Percentiles rank a stretch among this genome's conserved stretches.
Evolutionary conservation across 2,888 invertebrate genomes (phyloP).

Genomic region (Mythimna lalbum): DNA sequence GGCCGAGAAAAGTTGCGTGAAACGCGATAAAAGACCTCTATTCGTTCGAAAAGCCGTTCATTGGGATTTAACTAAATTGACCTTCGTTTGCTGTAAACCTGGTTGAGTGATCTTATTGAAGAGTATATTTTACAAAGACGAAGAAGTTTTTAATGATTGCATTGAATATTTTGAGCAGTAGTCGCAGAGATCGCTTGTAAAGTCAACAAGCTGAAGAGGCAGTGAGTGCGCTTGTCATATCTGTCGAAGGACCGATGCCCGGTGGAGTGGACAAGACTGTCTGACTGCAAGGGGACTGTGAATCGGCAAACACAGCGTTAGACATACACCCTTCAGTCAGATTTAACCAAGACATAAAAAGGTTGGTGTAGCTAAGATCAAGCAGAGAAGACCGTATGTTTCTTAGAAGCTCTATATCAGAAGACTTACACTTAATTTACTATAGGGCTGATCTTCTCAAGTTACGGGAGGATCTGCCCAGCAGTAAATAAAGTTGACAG

Average conservation of each 20-base stretch:
- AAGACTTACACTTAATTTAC: too few relatives aligned
- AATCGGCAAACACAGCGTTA: slow-evolving; percentile 28
- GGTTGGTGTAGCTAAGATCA: neutral
- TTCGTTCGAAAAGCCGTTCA: slow-evolving; percentile 80
- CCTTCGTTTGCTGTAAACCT: slow-evolving; percentile 72
- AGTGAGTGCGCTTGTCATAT: slow-evolving; percentile 37
- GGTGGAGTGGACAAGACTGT: slow-evolving; percentile 17
- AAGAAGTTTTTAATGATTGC: slow-evolving; percentile 12
- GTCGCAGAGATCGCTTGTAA: slow-evolving; percentile 8
- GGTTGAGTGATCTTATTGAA: slow-evolving; percentile 53
- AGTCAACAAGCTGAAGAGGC: slow-evolving; percentile 21
- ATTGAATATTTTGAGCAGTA: slow-evolving; percentile 29
- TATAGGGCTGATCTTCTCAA: too few relatives aligned
- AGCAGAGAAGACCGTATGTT: neutral
- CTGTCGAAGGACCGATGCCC: slow-evolving; percentile 20
- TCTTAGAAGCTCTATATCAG: neutral
- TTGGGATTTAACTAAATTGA: slow-evolving; percentile 81
- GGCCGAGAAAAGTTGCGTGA: slow-evolving; percentile 87
- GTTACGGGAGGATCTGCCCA: neutral
- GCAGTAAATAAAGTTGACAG: neutral
- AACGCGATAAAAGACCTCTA: slow-evolving; percentile 85
- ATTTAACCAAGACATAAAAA: slow-evolving; percentile 14
- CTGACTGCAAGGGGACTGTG: slow-evolving; percentile 20
- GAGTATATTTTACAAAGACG: slow-evolving; percentile 8
- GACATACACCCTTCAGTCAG: slow-evolving; percentile 1